A percentile compares a stretch with the other conserved stretches of the same genome.
Evolutionary conservation across 2,888 invertebrate genomes (phyloP).

Genomic region (Diaphora mendica): DNA sequence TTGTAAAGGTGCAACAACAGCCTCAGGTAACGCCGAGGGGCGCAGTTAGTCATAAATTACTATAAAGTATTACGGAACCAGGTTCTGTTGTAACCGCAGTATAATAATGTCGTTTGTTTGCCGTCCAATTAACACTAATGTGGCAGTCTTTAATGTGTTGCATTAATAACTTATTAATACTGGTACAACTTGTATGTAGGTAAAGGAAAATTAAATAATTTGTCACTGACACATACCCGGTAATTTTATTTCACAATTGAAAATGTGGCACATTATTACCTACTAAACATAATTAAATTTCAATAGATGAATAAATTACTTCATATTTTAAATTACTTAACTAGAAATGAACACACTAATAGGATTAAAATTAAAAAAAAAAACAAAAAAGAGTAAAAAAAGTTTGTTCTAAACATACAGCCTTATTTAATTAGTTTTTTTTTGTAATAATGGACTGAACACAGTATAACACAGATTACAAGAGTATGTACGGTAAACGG

Average conservation of each 20-base stretch:
- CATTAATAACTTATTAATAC: neutral
- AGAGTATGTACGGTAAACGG: neutral
- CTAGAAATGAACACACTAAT: neutral
- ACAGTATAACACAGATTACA: neutral
- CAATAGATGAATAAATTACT: neutral
- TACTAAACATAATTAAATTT: neutral
- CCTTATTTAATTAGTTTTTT: neutral
- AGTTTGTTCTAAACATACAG: neutral
- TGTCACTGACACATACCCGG: neutral
- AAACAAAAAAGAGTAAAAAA: too few species aligned
- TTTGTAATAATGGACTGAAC: too few species aligned
- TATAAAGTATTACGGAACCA: neutral
- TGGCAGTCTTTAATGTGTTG: neutral
- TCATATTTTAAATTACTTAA: neutral
- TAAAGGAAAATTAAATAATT: slow-evolving; percentile 4
- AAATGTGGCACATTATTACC: neutral
- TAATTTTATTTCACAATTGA: neutral
- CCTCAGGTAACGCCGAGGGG: too few species aligned
- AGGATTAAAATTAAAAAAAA: neutral
- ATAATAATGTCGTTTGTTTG: neutral
- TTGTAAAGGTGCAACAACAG: neutral
- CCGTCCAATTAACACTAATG: neutral
- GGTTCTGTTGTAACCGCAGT: neutral
- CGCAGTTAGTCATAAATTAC: neutral
- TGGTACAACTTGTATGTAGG: neutral